These are phyloP conservation scores for Ammodytes marinus DNA, from an alignment of 2,113 vertebrate genomes.

Conservation along the genomic window DNA sequence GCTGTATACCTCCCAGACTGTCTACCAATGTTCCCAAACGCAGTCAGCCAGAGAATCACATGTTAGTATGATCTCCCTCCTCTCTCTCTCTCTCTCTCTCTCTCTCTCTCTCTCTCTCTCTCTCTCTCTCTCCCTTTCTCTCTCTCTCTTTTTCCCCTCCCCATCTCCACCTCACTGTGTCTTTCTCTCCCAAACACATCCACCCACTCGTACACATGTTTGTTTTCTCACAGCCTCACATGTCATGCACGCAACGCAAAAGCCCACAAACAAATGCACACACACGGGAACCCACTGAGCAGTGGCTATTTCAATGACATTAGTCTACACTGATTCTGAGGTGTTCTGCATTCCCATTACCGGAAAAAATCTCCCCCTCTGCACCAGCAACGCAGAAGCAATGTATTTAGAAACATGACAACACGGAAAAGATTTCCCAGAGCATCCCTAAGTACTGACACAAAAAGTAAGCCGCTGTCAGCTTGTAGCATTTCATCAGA, in stretches of 20 bases:
- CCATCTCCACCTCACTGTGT: conserved; percentile 19
- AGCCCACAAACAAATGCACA: conserved; percentile 21
- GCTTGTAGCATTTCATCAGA: conserved; percentile 33
- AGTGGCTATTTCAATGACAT: conserved; percentile 32
- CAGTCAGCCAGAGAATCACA: conserved; percentile 50
- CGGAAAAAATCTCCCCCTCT: background rate
- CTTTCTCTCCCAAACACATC: conserved; percentile 31
- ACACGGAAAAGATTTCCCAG: conserved; percentile 56
- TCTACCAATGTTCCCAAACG: conserved; percentile 37
- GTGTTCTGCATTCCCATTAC: conserved; percentile 58
- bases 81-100: conserved; percentile 11
- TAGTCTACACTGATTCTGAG: conserved; percentile 33
- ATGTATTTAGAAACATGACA: conserved; percentile 53
- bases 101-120: conserved; percentile 13
- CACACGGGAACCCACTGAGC: conserved; percentile 9
- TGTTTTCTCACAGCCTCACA: conserved; percentile 39
- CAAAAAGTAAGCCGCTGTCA: conserved; percentile 60
- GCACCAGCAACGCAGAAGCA: conserved; percentile 22
- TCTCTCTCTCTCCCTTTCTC: background rate
- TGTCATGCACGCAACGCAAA: conserved; percentile 32
- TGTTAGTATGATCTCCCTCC: conserved; percentile 44
- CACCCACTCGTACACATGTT: conserved; percentile 29
- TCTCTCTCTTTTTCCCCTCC: conserved; percentile 7
- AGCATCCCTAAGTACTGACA: conserved; percentile 54
- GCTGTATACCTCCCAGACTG: conserved; percentile 37